phyloP scores from a whole-genome alignment of 2,113 vertebrate genomes.

The Taxidea taxus region DNA sequence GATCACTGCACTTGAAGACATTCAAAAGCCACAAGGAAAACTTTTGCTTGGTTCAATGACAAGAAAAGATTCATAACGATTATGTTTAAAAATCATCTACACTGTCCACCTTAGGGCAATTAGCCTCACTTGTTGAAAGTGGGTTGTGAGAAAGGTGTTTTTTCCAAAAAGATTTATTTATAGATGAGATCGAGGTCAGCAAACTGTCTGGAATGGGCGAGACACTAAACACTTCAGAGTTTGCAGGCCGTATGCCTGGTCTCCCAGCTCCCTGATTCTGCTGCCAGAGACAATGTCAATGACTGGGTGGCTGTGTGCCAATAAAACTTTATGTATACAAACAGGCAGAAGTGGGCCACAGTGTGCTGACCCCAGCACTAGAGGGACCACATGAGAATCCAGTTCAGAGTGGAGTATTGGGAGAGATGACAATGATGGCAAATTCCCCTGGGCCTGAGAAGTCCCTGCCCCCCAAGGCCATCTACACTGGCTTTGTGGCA shows the following conservation, averaged over 20 bases:
- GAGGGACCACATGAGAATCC: not conserved
- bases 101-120: not conserved
- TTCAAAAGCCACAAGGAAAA: not conserved
- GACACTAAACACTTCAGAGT: not conserved
- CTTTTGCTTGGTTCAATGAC: not conserved
- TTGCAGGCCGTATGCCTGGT: not conserved
- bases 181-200: not conserved
- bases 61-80: not conserved
- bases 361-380: not conserved
- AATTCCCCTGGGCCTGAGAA: not conserved
- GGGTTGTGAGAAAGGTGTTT: not conserved
- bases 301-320: not conserved
- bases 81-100: not conserved
- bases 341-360: not conserved
- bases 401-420: fast-evolving
- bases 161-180: not conserved
- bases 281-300: not conserved
- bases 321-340: not conserved
- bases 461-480: fast-evolving
- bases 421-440: not conserved
- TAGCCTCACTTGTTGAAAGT: slow-evolving; percentile 12
- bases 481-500: fast-evolving
- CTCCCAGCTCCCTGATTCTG: not conserved
- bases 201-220: not conserved
- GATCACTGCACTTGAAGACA: not conserved